Base-by-base conservation (phyloP, 2,797 vertebrate genomes). In the Darevskia nairensis region DNA sequence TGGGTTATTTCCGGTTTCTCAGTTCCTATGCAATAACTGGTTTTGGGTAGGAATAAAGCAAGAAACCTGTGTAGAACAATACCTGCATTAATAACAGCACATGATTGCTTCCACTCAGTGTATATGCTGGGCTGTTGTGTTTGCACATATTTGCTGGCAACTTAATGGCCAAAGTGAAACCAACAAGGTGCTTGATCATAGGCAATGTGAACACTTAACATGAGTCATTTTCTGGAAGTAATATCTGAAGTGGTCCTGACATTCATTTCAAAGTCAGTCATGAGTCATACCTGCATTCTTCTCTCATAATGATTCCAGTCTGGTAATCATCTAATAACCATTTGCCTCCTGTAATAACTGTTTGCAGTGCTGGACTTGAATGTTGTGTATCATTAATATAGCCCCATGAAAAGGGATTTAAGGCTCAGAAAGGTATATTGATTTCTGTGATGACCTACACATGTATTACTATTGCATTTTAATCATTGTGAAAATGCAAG, bases 341-440 rank as follows among this genome's bases (percentile, higher is more conserved):
- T 15, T 64, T 89, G 25, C 77, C 11, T 79, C 9, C 27, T 86
- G 61, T 74, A 81, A 74, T 81, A 64, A 87, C 81, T 75, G 27
- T 81, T 25, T 78, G n/a, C 75, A 78, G n/a, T 46, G 39, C 61
- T 91, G 80, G 80, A 75, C 4, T 68, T 76, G 78, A 35, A 23
- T 41, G 21, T 23, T 21, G 29, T 13, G 23, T 86, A 64, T 86
- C 66, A 64, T 87, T 89, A 90, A 84, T 89, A 72, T 72, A 86
- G 61, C 27, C 55, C 71, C 44, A 85, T 79, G 75, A 23, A 55
- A 87, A 86, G 75, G n/a, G 74, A 86, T 44, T 35, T 80, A 88
- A 89, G 85, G 80, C 71, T 35, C 66, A 66, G 87, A 85, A 86
- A 50, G n/a, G 15, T 4, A 0, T 46, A 86, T 64, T 10, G 75